phyloP scores from a whole-genome alignment of 1,140 invertebrate genomes.

The Nasonia longicornis region DNA sequence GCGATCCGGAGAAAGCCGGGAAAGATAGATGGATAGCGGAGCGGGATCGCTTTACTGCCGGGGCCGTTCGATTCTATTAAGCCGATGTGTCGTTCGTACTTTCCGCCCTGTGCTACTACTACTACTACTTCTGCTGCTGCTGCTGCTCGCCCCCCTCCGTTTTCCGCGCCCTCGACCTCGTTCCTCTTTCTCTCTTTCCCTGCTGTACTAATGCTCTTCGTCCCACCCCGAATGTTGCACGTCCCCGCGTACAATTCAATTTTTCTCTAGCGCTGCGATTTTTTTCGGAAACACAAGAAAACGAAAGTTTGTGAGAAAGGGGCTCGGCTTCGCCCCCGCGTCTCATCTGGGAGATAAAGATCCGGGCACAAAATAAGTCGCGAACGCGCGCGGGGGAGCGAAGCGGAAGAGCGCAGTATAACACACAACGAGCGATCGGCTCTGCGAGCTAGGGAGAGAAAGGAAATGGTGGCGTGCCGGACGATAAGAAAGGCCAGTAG shows the following conservation, averaged over 20 bases:
- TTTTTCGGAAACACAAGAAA: background rate
- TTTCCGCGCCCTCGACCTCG: constrained; percentile 40
- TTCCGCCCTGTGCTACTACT: background rate
- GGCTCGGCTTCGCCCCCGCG: background rate
- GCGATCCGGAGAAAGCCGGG: constrained; percentile 27
- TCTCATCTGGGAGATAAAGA: constrained; percentile 28
- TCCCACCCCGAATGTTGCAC: background rate
- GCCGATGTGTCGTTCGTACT: constrained; percentile 29
- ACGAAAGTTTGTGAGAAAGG: background rate
- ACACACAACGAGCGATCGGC: background rate
- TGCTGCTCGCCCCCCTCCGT: background rate
- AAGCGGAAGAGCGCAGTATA: constrained; percentile 24
- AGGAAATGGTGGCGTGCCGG: constrained; percentile 22
- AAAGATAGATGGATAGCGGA: constrained; percentile 35
- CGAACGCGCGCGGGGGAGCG: background rate
- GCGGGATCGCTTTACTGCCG: constrained; percentile 33
- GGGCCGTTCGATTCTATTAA: constrained; percentile 45
- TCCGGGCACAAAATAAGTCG: background rate
- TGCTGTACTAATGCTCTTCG: constrained; percentile 7
- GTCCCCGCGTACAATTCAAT: background rate
- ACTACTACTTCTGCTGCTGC: background rate
- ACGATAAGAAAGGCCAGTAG: background rate
- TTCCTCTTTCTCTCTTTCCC: constrained; percentile 2
- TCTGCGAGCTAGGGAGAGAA: constrained; percentile 16
- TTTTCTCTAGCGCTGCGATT: background rate